Base-by-base conservation (phyloP, 2,888 invertebrate species). In the Drymonia ruficornis region DNA sequence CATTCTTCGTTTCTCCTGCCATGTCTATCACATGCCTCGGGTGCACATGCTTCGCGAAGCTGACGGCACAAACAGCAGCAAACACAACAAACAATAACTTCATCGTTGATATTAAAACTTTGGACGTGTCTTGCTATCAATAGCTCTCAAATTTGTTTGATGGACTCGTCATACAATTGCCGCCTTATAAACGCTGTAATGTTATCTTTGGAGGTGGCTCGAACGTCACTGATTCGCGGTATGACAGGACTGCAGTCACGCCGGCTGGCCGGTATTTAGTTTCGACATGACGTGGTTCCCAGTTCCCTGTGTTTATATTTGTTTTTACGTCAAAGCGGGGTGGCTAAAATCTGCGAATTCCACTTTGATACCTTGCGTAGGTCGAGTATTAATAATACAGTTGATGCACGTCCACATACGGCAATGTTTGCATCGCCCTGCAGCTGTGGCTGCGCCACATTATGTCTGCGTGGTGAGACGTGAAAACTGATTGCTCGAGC, bases 161-260 rank as follows among this genome's bases (percentile, higher is more conserved):
- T 18, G 50, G 54, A 54, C n/a, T 50, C 50, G 48, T 31, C 53
- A 52, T 50, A 55, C 45, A 50, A 56, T 57, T 45, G 55, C 63
- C 49, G 76, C 72, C 74, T 81, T 84, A 79, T 85, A 86, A 84
- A 78, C 67, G 65, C 55, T 61, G 53, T 54, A 46, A 52, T 70
- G 76, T 77, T 81, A 82, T 82, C 81, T 70, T 46, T 60, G 49
- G 54, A 63, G 54, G 63, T 55, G 56, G 50, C 53, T 57, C 54
- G 61, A 70, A 70, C 80, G 80, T 80, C 82, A 75, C 49, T 59
- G 52, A 54, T 54, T 53, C 65, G 63, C 51, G 31, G 56, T 59
- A 67, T 67, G 29, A 29, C 15, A 67, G 70, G 47, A 34, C 31
- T 16, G 34, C 47, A 47, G 47, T 47, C 31, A 47, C 13, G 69